Percentiles rank a stretch among this genome's conserved stretches.
phyloP scores from a whole-genome alignment of 2,888 invertebrate species.

The Pyrrhia umbra region DNA sequence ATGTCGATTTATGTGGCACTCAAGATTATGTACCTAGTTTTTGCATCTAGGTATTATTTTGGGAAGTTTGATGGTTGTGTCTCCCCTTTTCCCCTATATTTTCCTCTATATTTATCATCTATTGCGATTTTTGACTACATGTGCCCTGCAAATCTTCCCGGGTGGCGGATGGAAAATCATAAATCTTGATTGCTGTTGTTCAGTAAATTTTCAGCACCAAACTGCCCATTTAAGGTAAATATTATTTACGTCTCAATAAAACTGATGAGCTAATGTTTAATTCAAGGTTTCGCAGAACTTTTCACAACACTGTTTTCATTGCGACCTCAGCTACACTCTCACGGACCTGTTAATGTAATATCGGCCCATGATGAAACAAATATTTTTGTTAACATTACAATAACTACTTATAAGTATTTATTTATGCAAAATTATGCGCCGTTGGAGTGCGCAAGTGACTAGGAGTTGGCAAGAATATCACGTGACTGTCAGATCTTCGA shows the following conservation, averaged over 20 bases:
- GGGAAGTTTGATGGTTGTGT: too few species aligned
- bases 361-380: conserved; percentile 1
- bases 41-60: conserved; percentile 4
- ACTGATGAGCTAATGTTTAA: neutral
- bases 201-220: neutral
- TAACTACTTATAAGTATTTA: conserved; percentile 8
- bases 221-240: too few species aligned
- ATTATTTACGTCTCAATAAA: conserved; percentile 14
- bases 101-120: too few species aligned
- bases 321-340: neutral
- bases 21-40: conserved; percentile 50
- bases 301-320: conserved; percentile 15
- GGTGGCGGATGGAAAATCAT: too few species aligned
- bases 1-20: conserved; percentile 67
- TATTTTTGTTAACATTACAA: conserved; percentile 19
- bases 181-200: too few species aligned
- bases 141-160: neutral
- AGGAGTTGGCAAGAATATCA: conserved; percentile 8
- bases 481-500: conserved; percentile 6
- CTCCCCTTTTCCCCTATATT: too few species aligned
- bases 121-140: neutral
- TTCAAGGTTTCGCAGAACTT: neutral
- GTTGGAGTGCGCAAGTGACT: conserved; percentile 3
- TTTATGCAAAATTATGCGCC: conserved; percentile 21
- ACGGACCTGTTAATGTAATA: neutral